Base-by-base conservation (phyloP, 2,113 vertebrate genomes). In the Coracopsis vasa region DNA sequence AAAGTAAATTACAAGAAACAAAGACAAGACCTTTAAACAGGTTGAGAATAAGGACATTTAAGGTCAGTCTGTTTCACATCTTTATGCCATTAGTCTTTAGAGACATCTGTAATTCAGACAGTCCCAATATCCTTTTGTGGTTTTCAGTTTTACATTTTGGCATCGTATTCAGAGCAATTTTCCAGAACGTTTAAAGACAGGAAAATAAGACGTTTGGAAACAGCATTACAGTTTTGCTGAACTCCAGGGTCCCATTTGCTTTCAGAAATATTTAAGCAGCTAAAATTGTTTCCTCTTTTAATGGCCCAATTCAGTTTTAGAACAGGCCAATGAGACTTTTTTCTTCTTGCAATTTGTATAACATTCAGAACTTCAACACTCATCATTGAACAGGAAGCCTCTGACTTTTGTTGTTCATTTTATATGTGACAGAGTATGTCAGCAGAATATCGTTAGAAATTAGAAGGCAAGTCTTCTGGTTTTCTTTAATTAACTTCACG, bases 41-140 rank as follows among this genome's bases (percentile, higher is more conserved):
- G 39, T 86, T 82, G 56, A 48, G 62, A 33, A 61, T 39, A 48
- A 91, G 96, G 95, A 83, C 96, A 79, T 97, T 93, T 95, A 75
- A 97, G 97, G 97, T 96, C 97, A 96, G 60, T 66, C 71, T 78
- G 61, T 51, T 92, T 92, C 96, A 88, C 94, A 97, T 97, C 96
- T 97, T 97, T 97, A 94, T 97, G 93, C 69, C 91, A 64, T 97
- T 96, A 95, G 92, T 95, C 91, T 92, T 97, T 77, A 94, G 96
- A 97, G 94, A 94, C 97, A 97, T 97, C 96, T 97, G 97, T 97
- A 97, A 97, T 96, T 97, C 97, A 97, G 97, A 98, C 85, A 83
- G 95, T 94, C 93, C 91, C 96, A 97, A 97, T 97, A 97, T 97
- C 93, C 96, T 97, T 95, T 95, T 97, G 84, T 95, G 86, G 88